Percentiles rank a stretch among this genome's conserved stretches.
Conservation (phyloP, 2,797 vertebrate genomes). For the Sphenodon punctatus region DNA sequence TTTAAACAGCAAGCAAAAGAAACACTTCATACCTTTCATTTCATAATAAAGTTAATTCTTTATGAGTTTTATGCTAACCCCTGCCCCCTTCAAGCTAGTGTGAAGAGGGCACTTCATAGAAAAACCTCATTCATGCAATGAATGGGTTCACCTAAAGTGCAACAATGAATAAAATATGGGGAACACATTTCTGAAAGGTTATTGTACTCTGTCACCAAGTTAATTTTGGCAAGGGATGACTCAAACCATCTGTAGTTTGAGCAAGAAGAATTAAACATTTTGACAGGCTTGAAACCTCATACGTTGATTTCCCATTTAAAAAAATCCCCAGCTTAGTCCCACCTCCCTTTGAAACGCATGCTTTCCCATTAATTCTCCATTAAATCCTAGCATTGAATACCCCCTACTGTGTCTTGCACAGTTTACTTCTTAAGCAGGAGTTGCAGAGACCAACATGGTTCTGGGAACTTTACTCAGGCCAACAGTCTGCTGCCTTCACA, state of each 20-base stretch:
- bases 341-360: constrained; percentile 29
- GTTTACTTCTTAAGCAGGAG: constrained; percentile 16
- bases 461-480: neutral
- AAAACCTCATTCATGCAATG: constrained; percentile 72
- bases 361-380: constrained; percentile 45
- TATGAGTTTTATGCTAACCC: constrained; percentile 62
- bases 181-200: constrained; percentile 75
- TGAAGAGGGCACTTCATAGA: constrained; percentile 62
- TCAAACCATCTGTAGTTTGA: constrained; percentile 72
- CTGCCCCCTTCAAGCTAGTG: constrained; percentile 53
- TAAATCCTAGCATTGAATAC: constrained; percentile 26
- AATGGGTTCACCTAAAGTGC: constrained; percentile 74
- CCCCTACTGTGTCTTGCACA: constrained; percentile 34
- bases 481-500: neutral
- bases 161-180: constrained; percentile 77
- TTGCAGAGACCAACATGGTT: constrained; percentile 33
- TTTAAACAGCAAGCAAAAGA: constrained; percentile 51
- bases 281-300: constrained; percentile 69
- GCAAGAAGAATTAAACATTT: constrained; percentile 70
- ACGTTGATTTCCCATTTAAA: constrained; percentile 61
- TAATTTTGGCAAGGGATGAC: constrained; percentile 74
- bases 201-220: constrained; percentile 72
- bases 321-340: constrained; percentile 55
- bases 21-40: constrained; percentile 53
- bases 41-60: constrained; percentile 57